Evolutionary conservation across 2,113 vertebrate genomes (phyloP).

Genomic region (Hyla sarda): DNA sequence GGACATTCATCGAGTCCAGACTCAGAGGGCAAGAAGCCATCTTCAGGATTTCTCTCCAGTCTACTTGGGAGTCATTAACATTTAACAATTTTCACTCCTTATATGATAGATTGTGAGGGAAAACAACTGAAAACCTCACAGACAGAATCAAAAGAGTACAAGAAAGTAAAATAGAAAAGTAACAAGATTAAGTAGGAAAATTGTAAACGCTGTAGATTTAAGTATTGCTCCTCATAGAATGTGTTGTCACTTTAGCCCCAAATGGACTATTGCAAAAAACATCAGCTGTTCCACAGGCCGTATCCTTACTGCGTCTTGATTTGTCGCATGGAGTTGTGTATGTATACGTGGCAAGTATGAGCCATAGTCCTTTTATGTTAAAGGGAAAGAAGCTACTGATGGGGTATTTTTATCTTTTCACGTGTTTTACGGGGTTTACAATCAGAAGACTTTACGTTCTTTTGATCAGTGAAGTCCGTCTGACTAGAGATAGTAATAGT

Average conservation of each 20-base stretch:
- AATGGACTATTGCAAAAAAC: slow-evolving; percentile 72
- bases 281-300: slow-evolving; percentile 69
- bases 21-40: slow-evolving; percentile 69
- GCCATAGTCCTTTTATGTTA: slow-evolving; percentile 64
- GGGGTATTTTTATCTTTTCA: slow-evolving; percentile 57
- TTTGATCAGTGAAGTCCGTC: not conserved
- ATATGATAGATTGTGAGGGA: slow-evolving; percentile 63
- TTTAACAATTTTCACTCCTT: slow-evolving; percentile 43
- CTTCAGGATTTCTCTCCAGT: slow-evolving; percentile 90
- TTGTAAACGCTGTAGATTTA: slow-evolving; percentile 75
- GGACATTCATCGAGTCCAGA: slow-evolving; percentile 76
- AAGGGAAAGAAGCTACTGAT: slow-evolving; percentile 47
- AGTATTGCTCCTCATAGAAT: slow-evolving; percentile 72
- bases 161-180: slow-evolving; percentile 1
- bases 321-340: slow-evolving; percentile 74
- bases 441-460: not conserved
- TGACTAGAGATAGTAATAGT: not conserved
- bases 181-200: slow-evolving; percentile 46
- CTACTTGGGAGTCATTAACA: slow-evolving; percentile 88
- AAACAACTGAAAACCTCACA: slow-evolving; percentile 66
- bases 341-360: slow-evolving; percentile 64
- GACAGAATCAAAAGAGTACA: slow-evolving; percentile 60
- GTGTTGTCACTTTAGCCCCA: slow-evolving; percentile 70
- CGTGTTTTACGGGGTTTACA: slow-evolving; percentile 21
- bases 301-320: slow-evolving; percentile 71